Conservation (phyloP, 2,113 vertebrate genomes). For the Propithecus coquereli region DNA sequence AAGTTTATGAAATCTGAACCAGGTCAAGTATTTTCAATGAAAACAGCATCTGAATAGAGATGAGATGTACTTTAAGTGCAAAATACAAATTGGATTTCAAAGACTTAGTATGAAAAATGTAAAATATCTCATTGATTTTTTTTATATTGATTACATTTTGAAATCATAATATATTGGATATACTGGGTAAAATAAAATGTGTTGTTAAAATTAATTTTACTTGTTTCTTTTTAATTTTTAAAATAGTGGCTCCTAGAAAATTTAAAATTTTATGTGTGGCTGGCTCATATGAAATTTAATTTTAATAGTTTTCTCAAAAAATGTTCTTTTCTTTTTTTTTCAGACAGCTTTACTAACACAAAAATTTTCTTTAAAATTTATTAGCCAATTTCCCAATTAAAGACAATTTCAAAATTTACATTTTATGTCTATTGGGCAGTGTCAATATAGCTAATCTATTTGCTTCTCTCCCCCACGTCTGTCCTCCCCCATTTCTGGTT, state of each 20-base stretch:
- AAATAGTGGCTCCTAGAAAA: not conserved
- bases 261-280: not conserved
- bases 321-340: not conserved
- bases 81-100: not conserved
- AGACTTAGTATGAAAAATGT: not conserved
- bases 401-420: not conserved
- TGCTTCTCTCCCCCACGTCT: not conserved
- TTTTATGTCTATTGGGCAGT: not conserved
- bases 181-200: not conserved
- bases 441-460: not conserved
- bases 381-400: not conserved
- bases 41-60: not conserved
- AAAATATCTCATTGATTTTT: not conserved
- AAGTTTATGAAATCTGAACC: not conserved
- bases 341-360: not conserved
- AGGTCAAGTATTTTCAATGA: not conserved
- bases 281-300: not conserved
- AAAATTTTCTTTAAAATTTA: not conserved
- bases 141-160: not conserved
- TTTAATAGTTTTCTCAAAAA: not conserved
- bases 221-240: not conserved
- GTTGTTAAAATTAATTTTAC: not conserved
- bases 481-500: not conserved
- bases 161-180: not conserved
- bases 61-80: not conserved